phyloP scores from a whole-genome alignment of 2,113 vertebrate species.

The Psammodynastes pulverulentus region DNA sequence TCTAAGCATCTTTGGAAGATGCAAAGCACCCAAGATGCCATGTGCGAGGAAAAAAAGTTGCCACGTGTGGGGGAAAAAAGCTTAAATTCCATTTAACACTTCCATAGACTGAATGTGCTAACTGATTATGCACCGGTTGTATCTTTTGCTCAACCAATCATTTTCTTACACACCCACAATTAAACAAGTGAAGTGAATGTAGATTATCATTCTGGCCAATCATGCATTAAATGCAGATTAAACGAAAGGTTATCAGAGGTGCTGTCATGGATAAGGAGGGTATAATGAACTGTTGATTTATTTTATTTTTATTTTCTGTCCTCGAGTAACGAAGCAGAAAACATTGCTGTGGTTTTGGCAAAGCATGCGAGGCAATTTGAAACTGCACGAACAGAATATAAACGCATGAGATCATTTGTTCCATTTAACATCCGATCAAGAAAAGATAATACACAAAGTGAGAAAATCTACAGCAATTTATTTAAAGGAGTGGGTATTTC shows the following conservation, averaged over 20 bases:
- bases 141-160: constrained; percentile 29
- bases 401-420: constrained; percentile 24
- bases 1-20: background rate
- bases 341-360: constrained; percentile 26
- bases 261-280: constrained; percentile 34
- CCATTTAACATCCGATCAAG: constrained; percentile 35
- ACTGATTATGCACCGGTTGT: background rate
- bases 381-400: constrained; percentile 26
- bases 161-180: constrained; percentile 57
- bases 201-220: constrained; percentile 58
- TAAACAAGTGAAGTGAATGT: constrained; percentile 51
- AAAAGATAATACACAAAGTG: constrained; percentile 19
- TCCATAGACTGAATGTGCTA: background rate
- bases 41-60: background rate
- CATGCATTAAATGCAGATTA: constrained; percentile 60
- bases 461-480: constrained; percentile 22
- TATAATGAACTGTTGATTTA: constrained; percentile 22
- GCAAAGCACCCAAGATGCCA: background rate
- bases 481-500: background rate
- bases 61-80: background rate
- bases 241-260: constrained; percentile 47
- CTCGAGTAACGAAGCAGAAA: constrained; percentile 20
- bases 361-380: constrained; percentile 29
- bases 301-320: constrained; percentile 1
- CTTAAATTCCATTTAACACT: background rate